Percentiles rank a stretch among this genome's conserved stretches.
Evolutionary conservation across 2,113 vertebrate species (phyloP).

Genomic region (Sylvietta virens): DNA sequence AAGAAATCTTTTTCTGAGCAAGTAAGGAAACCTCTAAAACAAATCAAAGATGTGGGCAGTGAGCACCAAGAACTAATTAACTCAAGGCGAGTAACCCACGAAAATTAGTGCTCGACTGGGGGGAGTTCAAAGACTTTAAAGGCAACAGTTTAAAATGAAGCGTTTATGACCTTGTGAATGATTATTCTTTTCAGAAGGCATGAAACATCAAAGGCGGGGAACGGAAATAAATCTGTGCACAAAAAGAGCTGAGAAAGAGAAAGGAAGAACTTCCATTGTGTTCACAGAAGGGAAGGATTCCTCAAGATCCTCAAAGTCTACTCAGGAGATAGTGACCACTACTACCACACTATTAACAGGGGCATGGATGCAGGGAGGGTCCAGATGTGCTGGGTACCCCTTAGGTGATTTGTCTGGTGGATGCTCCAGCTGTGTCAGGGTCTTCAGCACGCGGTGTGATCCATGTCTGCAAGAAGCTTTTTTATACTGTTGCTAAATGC

Average conservation of each 20-base stretch:
- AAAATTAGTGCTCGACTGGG: constrained; percentile 1
- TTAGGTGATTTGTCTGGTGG: neutral
- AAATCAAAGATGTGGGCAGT: constrained; percentile 33
- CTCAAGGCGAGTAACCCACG: neutral
- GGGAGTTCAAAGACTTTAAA: neutral
- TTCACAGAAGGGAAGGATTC: neutral
- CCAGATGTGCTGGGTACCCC: neutral
- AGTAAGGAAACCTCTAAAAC: constrained; percentile 31
- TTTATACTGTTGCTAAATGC: neutral
- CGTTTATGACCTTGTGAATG: neutral
- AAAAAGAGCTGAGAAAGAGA: neutral
- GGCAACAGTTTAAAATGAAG: neutral
- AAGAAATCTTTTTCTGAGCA: neutral
- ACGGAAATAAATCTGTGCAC: neutral
- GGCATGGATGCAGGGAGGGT: neutral
- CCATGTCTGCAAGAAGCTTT: neutral
- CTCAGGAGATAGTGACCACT: neutral
- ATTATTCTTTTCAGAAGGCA: neutral
- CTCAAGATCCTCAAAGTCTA: neutral
- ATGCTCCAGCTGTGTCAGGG: neutral
- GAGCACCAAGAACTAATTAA: constrained; percentile 37
- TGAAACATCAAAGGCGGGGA: neutral
- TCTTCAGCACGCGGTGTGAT: neutral
- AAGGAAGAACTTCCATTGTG: neutral
- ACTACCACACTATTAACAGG: neutral